phyloP scores from a whole-genome alignment of 1,140 invertebrate species.

The Carposina sasakii region DNA sequence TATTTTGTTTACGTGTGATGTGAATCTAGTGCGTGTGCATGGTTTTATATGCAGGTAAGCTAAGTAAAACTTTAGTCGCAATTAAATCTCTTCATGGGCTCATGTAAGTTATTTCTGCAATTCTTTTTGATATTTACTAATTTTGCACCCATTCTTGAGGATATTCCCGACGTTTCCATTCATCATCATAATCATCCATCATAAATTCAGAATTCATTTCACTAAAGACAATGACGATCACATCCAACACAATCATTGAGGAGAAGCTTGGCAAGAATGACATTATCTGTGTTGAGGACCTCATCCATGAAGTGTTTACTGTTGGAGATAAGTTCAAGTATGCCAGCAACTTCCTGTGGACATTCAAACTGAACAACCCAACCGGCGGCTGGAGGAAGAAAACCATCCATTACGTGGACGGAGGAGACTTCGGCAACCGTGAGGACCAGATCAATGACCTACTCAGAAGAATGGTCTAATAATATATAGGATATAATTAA shows the following conservation, averaged over 20 bases:
- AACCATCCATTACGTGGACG: conserved; percentile 99
- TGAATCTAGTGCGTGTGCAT: too few relatives aligned
- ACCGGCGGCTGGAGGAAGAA: conserved; percentile 99
- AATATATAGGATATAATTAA: conserved; percentile 54
- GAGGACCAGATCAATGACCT: conserved; percentile 98
- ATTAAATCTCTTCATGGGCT: too few relatives aligned
- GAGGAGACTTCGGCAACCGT: conserved; percentile 98
- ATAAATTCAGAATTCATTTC: too few relatives aligned
- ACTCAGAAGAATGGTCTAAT: conserved; percentile 97
- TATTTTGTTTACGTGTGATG: too few relatives aligned
- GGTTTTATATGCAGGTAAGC: too few relatives aligned
- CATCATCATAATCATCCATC: too few relatives aligned
- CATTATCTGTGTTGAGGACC: conserved; percentile 98
- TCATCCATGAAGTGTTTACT: conserved; percentile 90
- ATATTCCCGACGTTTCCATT: too few relatives aligned
- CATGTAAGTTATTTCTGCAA: too few relatives aligned
- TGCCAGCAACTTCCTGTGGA: conserved; percentile 99
- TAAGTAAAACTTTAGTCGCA: too few relatives aligned
- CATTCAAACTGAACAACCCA: conserved; percentile 99
- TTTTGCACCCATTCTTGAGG: too few relatives aligned
- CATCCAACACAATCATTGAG: conserved; percentile 96
- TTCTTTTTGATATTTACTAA: too few relatives aligned
- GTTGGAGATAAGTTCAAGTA: conserved; percentile 74
- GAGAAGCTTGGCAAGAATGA: conserved; percentile 85
- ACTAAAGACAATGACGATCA: too few relatives aligned